phyloP scores from a whole-genome alignment of 2,113 vertebrate species.

The Microcebus ravelobensis region DNA sequence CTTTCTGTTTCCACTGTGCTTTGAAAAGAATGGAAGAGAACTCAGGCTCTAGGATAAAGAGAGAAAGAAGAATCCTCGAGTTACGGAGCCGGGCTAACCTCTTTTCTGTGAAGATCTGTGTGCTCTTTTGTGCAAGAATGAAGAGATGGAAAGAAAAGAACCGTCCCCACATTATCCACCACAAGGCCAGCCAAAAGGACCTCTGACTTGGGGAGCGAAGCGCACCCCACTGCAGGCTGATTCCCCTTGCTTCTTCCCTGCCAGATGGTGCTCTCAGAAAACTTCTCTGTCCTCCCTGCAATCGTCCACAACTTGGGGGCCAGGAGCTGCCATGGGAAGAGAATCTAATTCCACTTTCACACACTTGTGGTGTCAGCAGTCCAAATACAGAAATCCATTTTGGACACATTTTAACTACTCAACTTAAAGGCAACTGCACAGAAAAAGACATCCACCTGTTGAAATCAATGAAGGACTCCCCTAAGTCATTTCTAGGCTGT shows the following conservation, averaged over 20 bases:
- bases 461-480: neutral
- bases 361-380: neutral
- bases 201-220: slow-evolving; percentile 15
- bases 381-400: slow-evolving; percentile 44
- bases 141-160: slow-evolving; percentile 63
- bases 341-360: slow-evolving; percentile 63
- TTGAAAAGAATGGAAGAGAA: slow-evolving; percentile 61
- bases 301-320: slow-evolving; percentile 35
- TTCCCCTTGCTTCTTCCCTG: neutral
- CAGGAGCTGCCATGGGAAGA: slow-evolving; percentile 55
- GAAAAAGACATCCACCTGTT: neutral
- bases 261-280: slow-evolving; percentile 5
- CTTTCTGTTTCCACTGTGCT: slow-evolving; percentile 66
- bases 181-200: slow-evolving; percentile 32
- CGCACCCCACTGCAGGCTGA: neutral
- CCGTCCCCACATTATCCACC: neutral
- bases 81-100: slow-evolving; percentile 58
- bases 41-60: slow-evolving; percentile 52
- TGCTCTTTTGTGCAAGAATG: slow-evolving; percentile 56
- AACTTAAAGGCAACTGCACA: neutral
- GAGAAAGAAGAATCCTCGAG: slow-evolving; percentile 70
- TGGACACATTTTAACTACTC: slow-evolving; percentile 24
- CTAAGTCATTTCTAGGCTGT: neutral
- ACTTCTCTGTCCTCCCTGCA: neutral
- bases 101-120: slow-evolving; percentile 68